A percentile compares a stretch with the other conserved stretches of the same genome.
Evolutionary conservation across 1,140 invertebrate genomes (phyloP).

Genomic region (Zaprionus kolodkinae): DNA sequence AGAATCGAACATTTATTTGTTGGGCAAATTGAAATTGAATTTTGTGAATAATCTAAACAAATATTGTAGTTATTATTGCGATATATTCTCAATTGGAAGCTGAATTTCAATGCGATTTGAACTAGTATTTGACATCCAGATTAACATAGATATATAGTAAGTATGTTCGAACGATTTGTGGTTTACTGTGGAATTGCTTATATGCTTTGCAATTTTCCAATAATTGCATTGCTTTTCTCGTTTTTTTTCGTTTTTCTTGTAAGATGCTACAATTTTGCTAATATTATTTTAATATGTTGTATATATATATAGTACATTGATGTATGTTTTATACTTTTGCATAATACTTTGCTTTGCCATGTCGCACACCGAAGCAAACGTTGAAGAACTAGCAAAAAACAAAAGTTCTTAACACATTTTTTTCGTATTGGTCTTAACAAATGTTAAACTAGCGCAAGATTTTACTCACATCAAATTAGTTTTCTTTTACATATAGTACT

Average conservation of each 20-base stretch:
- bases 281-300: conserved; percentile 56
- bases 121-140: conserved; percentile 52
- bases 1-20: conserved; percentile 3
- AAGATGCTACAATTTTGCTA: conserved; percentile 72
- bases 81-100: conserved; percentile 41
- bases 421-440: conserved; percentile 36
- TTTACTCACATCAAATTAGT: conserved; percentile 63
- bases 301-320: conserved; percentile 15
- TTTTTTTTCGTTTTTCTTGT: conserved; percentile 38
- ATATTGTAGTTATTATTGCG: conserved; percentile 16
- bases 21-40: background rate
- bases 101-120: conserved; percentile 41
- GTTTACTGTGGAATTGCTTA: conserved; percentile 59
- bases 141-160: conserved; percentile 20
- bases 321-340: conserved; percentile 58
- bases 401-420: conserved; percentile 54
- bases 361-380: conserved; percentile 56
- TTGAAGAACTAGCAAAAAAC: conserved; percentile 55
- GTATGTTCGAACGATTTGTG: conserved; percentile 23
- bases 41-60: conserved; percentile 15
- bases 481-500: background rate
- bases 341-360: conserved; percentile 75
- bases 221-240: conserved; percentile 49
- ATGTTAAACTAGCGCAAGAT: conserved; percentile 62
- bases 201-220: conserved; percentile 28